phyloP scores from a whole-genome alignment of 2,797 vertebrate species.

The Atherinosoma microstoma region DNA sequence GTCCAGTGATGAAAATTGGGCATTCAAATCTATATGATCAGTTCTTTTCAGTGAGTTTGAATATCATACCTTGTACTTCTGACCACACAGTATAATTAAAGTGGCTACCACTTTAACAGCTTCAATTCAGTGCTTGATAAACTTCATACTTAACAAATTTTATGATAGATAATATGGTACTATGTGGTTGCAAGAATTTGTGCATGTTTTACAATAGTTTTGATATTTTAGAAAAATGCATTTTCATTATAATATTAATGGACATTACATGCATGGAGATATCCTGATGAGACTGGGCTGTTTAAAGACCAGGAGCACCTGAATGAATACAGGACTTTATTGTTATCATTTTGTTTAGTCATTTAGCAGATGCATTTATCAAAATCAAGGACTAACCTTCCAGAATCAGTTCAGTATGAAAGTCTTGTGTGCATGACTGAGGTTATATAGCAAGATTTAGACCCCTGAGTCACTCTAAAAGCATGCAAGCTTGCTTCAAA shows the following conservation, averaged over 20 bases:
- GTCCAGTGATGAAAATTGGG: neutral
- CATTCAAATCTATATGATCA: slow-evolving; percentile 11
- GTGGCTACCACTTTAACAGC: accelerated
- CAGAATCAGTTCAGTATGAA: neutral
- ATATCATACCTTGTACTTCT: neutral
- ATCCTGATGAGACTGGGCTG: neutral
- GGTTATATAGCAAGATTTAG: no score
- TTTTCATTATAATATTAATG: neutral
- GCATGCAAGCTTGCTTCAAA: no score
- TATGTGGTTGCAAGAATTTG: neutral
- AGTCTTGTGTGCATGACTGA: no score
- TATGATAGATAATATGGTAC: neutral
- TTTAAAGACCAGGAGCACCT: neutral
- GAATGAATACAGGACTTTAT: neutral
- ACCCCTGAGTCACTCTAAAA: neutral
- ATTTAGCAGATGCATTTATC: no score
- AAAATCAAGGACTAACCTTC: neutral
- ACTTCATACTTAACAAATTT: neutral
- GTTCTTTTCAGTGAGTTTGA: neutral
- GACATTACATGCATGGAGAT: neutral
- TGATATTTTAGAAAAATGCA: neutral
- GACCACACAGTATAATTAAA: neutral
- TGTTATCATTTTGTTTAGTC: no score
- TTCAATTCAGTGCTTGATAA: neutral
- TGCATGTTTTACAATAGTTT: neutral